Base-by-base conservation (phyloP, 2,888 invertebrate genomes). In the Carterocephalus palaemon region DNA sequence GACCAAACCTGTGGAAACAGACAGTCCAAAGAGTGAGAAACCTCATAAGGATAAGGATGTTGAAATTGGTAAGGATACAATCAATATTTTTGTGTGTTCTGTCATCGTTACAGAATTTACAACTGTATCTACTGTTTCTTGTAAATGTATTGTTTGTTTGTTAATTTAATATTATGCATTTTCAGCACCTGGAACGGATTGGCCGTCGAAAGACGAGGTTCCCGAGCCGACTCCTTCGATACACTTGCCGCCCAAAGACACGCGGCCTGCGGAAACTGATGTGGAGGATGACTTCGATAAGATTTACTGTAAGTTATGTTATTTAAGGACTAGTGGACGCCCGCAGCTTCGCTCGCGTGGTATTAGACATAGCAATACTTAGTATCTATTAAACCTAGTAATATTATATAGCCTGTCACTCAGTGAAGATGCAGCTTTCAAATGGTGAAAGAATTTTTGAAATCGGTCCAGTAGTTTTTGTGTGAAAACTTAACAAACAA, bases 151-250 rank as follows among this genome's bases (percentile, higher is more conserved):
- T 19, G 19, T 3, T 3, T 19, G 3, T 5, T 17, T 15, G 2
- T 45, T 17, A 17, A 31, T 8, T 38, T 28, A n/a, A n/a, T n/a
- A 28, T 16, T 3, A 24, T 20, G 29, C 29, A 36, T 38, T 56
- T 60, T 23, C 53, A 64, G 57, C 61, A 58, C 68, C 63, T 3
- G 72, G 74, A 1, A 85, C 85, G 15, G 85, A 85, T 13, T 84
- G 85, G 84, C 75, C 80, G 13, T 64, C 75, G 7, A 80, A 78
- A 52, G 83, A 83, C 23, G 80, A 77, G 43, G 74, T 80, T 36
- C 62, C 70, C 0, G 80, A 79, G 7, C 55, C 79, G 0, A 75
- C 80, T 0, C 62, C 75, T 6, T 67, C 75, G 1, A 60, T 72
- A 1, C 74, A 74, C 20, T 56, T 72, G 15, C 70, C 73, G 8